A percentile compares a stretch with the other conserved stretches of the same genome.
Conservation (phyloP, 1,140 invertebrate species). For the Bombus superbus region DNA sequence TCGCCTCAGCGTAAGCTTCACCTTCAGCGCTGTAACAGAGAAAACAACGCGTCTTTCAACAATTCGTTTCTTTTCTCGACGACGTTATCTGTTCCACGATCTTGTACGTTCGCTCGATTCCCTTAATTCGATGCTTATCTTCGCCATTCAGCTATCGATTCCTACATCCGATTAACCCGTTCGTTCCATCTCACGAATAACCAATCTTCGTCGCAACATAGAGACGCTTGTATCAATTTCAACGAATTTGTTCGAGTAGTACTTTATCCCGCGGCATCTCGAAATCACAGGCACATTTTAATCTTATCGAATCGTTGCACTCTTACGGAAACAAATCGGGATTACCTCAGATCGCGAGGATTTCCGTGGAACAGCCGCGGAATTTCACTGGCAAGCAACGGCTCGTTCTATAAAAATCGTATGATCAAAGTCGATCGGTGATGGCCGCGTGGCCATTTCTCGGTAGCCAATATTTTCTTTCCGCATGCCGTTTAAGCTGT, state of each 20-base stretch:
- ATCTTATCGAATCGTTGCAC: no score
- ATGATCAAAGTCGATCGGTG: constrained; percentile 70
- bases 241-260: no score
- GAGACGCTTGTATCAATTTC: no score
- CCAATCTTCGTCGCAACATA: not conserved
- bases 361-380: constrained; percentile 59
- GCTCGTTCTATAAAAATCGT: constrained; percentile 66
- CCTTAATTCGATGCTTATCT: constrained; percentile 11
- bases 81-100: not conserved
- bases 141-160: not conserved
- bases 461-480: constrained; percentile 60
- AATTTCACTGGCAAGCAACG: constrained; percentile 38
- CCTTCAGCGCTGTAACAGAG: constrained; percentile 94
- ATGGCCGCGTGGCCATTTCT: constrained; percentile 40
- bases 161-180: not conserved
- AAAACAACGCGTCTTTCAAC: constrained; percentile 62
- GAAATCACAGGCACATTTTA: not conserved
- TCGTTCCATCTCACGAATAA: not conserved
- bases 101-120: not conserved
- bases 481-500: constrained; percentile 60
- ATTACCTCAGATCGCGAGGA: not conserved
- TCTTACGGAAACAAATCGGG: no score
- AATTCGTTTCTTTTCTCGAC: not conserved
- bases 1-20: constrained; percentile 97
- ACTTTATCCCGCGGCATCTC: not conserved